A percentile compares a stretch with the other conserved stretches of the same genome.
phyloP scores from a whole-genome alignment of 2,797 vertebrate species.

The Gymnopithys bicolor region DNA sequence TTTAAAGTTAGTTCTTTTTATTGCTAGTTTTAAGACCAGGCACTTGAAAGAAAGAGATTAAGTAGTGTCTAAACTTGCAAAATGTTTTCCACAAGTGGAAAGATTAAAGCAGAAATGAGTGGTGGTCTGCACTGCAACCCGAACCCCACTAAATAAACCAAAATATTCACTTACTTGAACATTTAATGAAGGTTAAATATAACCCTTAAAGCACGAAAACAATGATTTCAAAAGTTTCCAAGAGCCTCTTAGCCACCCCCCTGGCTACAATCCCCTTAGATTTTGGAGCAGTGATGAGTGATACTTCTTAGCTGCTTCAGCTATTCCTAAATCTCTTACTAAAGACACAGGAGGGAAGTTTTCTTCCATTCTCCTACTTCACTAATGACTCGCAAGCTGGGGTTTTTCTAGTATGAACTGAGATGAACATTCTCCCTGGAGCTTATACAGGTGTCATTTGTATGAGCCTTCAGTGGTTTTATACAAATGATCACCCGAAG shows the following conservation, averaged over 20 bases:
- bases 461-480: not conserved
- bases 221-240: constrained; percentile 61
- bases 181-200: constrained; percentile 69
- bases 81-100: not conserved
- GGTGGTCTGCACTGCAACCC: constrained; percentile 57
- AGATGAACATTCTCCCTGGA: constrained; percentile 8
- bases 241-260: constrained; percentile 16
- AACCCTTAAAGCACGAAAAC: constrained; percentile 60
- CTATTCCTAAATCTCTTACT: not conserved
- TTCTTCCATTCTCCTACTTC: not conserved
- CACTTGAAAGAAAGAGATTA: not conserved
- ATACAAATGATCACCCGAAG: not conserved
- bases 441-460: constrained; percentile 38
- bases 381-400: not conserved
- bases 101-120: constrained; percentile 63
- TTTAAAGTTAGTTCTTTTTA: not conserved
- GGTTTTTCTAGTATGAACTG: not conserved
- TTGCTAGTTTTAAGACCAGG: constrained; percentile 18
- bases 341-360: not conserved
- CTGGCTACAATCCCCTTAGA: not conserved
- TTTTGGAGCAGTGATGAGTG: constrained; percentile 70
- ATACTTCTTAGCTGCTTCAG: constrained; percentile 64
- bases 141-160: constrained; percentile 50
- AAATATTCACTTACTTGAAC: constrained; percentile 65
- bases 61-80: constrained; percentile 2